These are phyloP conservation scores for Microcebus murinus DNA, from an alignment of 2,113 vertebrate genomes.

Conservation along the genomic window DNA sequence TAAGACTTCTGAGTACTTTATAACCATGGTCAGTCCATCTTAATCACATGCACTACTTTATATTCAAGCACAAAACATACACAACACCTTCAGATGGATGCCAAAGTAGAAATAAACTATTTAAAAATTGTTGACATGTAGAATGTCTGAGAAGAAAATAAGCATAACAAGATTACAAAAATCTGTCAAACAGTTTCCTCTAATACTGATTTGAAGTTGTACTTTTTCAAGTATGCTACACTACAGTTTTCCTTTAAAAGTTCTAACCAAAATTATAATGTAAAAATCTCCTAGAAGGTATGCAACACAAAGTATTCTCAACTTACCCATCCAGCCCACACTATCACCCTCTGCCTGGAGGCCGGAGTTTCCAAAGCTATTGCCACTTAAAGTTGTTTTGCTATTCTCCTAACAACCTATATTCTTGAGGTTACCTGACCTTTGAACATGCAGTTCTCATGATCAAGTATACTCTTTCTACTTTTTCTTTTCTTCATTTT, in stretches of 20 bases:
- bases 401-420: neutral
- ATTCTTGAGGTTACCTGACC: neutral
- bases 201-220: neutral
- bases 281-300: neutral
- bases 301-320: neutral
- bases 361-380: neutral
- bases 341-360: neutral
- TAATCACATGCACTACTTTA: neutral
- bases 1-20: neutral
- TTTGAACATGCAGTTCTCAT: neutral
- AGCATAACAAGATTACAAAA: neutral
- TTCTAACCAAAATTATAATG: neutral
- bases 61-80: neutral
- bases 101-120: neutral
- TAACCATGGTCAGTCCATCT: neutral
- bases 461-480: neutral
- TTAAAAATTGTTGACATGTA: neutral
- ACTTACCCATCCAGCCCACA: neutral
- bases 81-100: neutral
- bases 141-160: neutral
- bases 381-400: neutral
- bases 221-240: neutral
- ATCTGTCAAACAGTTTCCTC: neutral
- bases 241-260: neutral
- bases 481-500: neutral